These are phyloP conservation scores for Choreutis nemorana DNA, from an alignment of 2,888 invertebrate genomes.

Conservation along the genomic window DNA sequence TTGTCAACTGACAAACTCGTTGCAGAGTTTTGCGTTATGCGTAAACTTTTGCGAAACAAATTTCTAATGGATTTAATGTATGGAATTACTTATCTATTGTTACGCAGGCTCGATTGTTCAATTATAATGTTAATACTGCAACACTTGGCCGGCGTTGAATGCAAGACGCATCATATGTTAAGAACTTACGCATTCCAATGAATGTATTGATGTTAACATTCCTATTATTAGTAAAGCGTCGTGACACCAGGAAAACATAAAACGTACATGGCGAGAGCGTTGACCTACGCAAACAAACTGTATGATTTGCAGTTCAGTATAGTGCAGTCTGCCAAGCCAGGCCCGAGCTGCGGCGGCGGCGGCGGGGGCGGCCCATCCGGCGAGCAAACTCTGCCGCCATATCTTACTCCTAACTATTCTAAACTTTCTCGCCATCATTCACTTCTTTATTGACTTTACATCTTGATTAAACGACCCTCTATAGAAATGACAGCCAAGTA, in stretches of 20 bases:
- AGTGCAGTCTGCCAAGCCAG: constrained; percentile 60
- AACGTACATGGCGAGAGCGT: constrained; percentile 49
- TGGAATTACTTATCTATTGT: constrained; percentile 22
- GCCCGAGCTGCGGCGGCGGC: constrained; percentile 38
- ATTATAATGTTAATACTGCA: constrained; percentile 26
- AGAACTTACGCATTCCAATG: constrained; percentile 39
- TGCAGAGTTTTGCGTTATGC: too few species aligned
- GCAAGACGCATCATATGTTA: constrained; percentile 29
- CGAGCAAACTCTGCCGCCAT: constrained; percentile 38
- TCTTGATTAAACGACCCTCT: too few species aligned
- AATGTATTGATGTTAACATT: constrained; percentile 50
- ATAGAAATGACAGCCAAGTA: too few species aligned
- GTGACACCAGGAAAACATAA: constrained; percentile 64
- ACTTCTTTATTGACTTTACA: too few species aligned
- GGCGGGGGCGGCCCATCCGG: constrained; percentile 47
- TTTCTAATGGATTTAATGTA: too few species aligned
- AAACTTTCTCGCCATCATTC: constrained; percentile 11
- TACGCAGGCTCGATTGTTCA: constrained; percentile 17
- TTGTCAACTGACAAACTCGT: constrained; percentile 38
- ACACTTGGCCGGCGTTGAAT: constrained; percentile 27
- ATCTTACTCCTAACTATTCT: constrained; percentile 36
- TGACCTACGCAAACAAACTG: constrained; percentile 60
- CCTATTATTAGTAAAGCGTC: constrained; percentile 58
- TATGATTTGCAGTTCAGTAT: constrained; percentile 59
- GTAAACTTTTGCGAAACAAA: too few species aligned